Base-by-base conservation (phyloP, 2,888 invertebrate species). In the Criorhina ranunculi region DNA sequence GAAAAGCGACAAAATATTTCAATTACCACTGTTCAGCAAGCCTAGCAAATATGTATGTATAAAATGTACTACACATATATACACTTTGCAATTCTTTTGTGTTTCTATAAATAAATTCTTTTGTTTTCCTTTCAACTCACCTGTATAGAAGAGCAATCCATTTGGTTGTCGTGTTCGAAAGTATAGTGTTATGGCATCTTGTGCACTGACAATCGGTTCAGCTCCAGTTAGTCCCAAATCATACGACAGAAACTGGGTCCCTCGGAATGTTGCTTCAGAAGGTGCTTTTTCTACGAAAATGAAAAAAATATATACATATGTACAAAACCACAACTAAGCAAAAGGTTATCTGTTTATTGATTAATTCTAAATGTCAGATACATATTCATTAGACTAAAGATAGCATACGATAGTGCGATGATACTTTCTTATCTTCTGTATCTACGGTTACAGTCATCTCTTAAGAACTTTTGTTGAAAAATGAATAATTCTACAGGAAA, bases 151-250 rank as follows among this genome's bases (percentile, higher is more conserved):
- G 57, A 98, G 94, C 51, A 98, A 94, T 87, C 98, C 98, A 90
- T 96, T 96, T 7, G 97, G 95, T 89, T 97, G 97, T 79, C 97
- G 93, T 0, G 98, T 98, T 92, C 98, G 97, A 93, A 98, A 98
- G 92, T 96, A 96, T 72, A 98, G 94, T 5, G 96, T 96, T 87
- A 98, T 96, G 86, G 96, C 95, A 91, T 98, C 98, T 90, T 97
- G 97, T 70, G 96, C 96, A 92, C 97, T 97, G 87, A 97, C 96
- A 88, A 98, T 96, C 2, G 97, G 97, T 90, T 97, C 96, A 0
- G 96, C 96, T 3, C 96, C 96, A 0, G 95, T 95, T 91, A 96
- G 95, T 81, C 96, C 96, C 88, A 98, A 93, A 92, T 98, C 97
- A 92, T 98, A 98, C 66, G 96, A 97, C 72, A 98, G 94, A 93